A percentile compares a stretch with the other conserved stretches of the same genome.
Conservation (phyloP, 2,113 vertebrate genomes). For the Panthera leo region DNA sequence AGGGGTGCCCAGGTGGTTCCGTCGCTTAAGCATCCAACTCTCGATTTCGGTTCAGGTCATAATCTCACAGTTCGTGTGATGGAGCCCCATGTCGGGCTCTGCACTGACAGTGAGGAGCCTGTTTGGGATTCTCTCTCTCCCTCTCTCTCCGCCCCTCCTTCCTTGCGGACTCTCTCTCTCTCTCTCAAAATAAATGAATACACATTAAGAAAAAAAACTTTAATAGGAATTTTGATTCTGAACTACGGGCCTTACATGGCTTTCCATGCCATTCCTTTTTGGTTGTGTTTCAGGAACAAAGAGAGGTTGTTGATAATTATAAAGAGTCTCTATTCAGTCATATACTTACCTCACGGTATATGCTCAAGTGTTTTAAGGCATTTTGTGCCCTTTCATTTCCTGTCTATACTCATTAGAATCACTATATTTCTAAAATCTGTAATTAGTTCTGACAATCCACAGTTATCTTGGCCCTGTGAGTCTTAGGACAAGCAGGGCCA, state of each 20-base stretch:
- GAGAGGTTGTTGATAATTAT: background rate
- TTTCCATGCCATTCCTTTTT: background rate
- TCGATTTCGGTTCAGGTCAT: no score
- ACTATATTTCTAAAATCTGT: background rate
- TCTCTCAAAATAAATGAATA: no score
- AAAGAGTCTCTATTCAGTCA: background rate
- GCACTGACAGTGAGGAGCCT: no score
- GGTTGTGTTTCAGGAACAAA: background rate
- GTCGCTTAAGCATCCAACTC: no score
- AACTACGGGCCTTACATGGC: background rate
- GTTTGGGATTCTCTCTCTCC: no score
- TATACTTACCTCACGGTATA: background rate
- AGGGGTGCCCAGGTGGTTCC: background rate
- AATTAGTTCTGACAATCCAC: background rate
- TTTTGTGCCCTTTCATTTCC: background rate
- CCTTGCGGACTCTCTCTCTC: no score
- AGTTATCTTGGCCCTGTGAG: background rate
- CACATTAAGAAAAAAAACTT: background rate
- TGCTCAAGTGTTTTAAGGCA: background rate
- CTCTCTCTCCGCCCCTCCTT: no score
- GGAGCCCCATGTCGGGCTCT: no score
- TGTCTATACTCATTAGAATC: background rate
- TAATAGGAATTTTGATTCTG: background rate
- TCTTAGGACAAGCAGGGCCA: background rate
- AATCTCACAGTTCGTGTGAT: no score